Conservation (phyloP, 2,797 vertebrate genomes). For the Onychomys leucogaster region DNA sequence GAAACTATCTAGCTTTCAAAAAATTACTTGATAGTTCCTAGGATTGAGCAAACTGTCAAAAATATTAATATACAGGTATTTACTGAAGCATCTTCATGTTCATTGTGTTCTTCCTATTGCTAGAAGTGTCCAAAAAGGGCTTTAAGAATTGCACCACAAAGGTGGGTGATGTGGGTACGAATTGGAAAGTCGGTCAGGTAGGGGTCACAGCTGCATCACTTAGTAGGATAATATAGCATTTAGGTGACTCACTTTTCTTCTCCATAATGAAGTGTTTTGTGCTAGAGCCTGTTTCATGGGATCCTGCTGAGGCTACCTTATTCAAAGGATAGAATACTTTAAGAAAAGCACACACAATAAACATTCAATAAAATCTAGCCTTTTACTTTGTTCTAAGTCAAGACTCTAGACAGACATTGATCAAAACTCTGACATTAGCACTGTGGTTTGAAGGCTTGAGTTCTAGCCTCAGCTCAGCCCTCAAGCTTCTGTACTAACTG, state of each 20-base stretch:
- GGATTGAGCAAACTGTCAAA: background rate
- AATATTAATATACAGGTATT: slow-evolving; percentile 8
- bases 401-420: background rate
- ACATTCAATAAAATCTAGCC: background rate
- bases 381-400: background rate
- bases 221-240: background rate
- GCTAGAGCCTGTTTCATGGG: background rate
- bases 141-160: background rate
- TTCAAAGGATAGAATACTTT: background rate
- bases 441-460: background rate
- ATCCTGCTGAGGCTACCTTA: background rate
- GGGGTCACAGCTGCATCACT: background rate
- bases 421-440: background rate
- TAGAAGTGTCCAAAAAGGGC: background rate
- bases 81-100: background rate
- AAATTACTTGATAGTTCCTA: background rate
- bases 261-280: background rate
- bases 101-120: background rate
- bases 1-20: background rate
- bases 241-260: slow-evolving; percentile 4
- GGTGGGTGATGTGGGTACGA: background rate
- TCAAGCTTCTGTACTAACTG: background rate
- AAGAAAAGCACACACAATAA: background rate
- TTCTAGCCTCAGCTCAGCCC: background rate
- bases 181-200: too few relatives aligned